phyloP scores from a whole-genome alignment of 2,797 vertebrate genomes.

The Huso huso region DNA sequence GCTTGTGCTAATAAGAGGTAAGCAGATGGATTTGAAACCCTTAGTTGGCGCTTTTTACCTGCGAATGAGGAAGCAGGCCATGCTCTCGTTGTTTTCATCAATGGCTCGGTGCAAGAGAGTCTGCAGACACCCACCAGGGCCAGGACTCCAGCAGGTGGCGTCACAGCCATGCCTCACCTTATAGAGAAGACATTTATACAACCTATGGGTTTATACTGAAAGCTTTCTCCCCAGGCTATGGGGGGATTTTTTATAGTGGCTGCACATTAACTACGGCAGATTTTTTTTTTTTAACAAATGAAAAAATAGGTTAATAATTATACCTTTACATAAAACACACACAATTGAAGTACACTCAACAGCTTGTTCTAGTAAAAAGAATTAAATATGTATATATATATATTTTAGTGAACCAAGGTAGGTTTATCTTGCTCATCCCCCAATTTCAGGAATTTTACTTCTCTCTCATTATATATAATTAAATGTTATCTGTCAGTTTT shows the following conservation, averaged over 20 bases:
- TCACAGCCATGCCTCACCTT: slow-evolving; percentile 96
- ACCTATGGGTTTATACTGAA: too few relatives aligned
- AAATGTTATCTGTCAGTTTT: too few relatives aligned
- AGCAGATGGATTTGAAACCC: slow-evolving; percentile 10
- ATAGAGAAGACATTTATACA: neutral
- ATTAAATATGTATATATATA: too few relatives aligned
- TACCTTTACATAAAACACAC: too few relatives aligned
- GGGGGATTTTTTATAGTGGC: neutral
- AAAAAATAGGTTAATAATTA: neutral
- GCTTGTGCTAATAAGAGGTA: neutral
- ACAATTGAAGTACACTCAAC: too few relatives aligned
- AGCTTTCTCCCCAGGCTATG: neutral
- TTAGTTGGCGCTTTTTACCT: slow-evolving; percentile 57
- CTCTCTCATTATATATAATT: too few relatives aligned
- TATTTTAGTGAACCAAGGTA: too few relatives aligned
- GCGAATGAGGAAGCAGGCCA: slow-evolving; percentile 90
- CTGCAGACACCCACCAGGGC: slow-evolving; percentile 85
- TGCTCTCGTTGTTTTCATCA: slow-evolving; percentile 86
- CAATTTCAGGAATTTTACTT: too few relatives aligned
- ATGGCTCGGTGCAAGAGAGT: slow-evolving; percentile 89
- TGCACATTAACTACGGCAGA: too few relatives aligned
- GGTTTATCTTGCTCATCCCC: too few relatives aligned
- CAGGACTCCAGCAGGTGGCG: slow-evolving; percentile 82
- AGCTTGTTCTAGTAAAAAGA: too few relatives aligned
- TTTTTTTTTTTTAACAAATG: neutral